phyloP scores from a whole-genome alignment of 1,140 invertebrate species.

The Adoxophyes honmai region DNA sequence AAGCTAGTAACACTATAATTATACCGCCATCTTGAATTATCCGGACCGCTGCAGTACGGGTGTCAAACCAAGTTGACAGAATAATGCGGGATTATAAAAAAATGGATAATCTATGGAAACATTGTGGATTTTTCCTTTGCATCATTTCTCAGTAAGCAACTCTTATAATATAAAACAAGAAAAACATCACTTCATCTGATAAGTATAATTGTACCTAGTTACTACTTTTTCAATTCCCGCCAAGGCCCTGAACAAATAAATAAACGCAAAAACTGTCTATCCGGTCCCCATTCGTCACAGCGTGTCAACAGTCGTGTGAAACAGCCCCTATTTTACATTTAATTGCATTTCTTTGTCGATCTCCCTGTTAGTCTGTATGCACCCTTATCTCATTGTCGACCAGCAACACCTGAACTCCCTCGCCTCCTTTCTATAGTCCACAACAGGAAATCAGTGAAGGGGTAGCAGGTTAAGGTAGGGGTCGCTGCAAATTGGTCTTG shows the following conservation, averaged over 20 bases:
- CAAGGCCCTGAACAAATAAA: conserved; percentile 26
- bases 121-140: no score
- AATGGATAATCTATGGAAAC: no score
- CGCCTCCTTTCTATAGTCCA: not conserved
- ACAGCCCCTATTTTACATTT: conserved; percentile 74
- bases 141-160: no score
- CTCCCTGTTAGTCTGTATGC: conserved; percentile 71
- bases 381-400: conserved; percentile 51
- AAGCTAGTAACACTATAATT: no score
- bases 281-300: conserved; percentile 59
- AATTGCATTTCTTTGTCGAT: conserved; percentile 76
- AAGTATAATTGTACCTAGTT: no score
- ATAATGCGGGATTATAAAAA: no score
- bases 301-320: conserved; percentile 71
- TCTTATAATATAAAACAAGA: no score
- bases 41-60: no score
- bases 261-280: conserved; percentile 40
- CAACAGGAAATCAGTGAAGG: not conserved
- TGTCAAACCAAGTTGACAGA: no score
- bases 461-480: conserved; percentile 14
- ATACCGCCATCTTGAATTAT: no score
- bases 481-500: conserved; percentile 34
- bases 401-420: conserved; percentile 20
- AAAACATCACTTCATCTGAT: no score
- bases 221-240: conserved; percentile 7